Evolutionary conservation across 2,797 vertebrate genomes (phyloP).

Genomic region (Poliocrania exsul): DNA sequence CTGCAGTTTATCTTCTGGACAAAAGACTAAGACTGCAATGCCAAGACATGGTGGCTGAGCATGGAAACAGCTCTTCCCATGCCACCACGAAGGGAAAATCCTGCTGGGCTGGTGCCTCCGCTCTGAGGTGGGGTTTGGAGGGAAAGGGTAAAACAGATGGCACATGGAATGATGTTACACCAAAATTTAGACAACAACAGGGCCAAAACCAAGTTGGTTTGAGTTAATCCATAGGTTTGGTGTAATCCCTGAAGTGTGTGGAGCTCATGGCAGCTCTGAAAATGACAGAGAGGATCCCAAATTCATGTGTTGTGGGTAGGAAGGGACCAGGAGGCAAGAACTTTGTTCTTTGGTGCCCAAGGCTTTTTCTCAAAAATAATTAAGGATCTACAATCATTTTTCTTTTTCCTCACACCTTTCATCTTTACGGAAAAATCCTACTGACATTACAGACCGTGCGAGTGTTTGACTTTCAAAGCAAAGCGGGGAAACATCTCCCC

Average conservation of each 20-base stretch:
- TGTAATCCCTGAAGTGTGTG: background rate
- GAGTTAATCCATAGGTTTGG: background rate
- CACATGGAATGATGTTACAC: background rate
- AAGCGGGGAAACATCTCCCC: background rate
- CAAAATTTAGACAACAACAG: background rate
- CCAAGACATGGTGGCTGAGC: rapidly evolving
- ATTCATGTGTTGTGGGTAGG: rapidly evolving
- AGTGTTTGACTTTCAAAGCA: constrained; percentile 22
- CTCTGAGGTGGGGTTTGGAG: background rate
- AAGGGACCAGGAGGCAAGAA: background rate
- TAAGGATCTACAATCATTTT: background rate
- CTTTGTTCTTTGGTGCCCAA: background rate
- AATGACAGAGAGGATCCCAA: background rate
- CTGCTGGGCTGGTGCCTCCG: rapidly evolving
- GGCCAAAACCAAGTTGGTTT: background rate
- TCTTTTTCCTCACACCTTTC: background rate
- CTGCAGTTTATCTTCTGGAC: background rate
- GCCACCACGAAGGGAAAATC: background rate
- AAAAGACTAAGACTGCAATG: background rate
- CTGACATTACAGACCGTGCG: background rate
- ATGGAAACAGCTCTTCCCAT: background rate
- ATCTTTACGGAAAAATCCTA: constrained; percentile 5
- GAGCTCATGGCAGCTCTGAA: background rate
- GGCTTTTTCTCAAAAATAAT: background rate
- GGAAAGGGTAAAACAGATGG: background rate